Conservation (phyloP, 2,797 vertebrate genomes). For the Phrynocephalus forsythii region DNA sequence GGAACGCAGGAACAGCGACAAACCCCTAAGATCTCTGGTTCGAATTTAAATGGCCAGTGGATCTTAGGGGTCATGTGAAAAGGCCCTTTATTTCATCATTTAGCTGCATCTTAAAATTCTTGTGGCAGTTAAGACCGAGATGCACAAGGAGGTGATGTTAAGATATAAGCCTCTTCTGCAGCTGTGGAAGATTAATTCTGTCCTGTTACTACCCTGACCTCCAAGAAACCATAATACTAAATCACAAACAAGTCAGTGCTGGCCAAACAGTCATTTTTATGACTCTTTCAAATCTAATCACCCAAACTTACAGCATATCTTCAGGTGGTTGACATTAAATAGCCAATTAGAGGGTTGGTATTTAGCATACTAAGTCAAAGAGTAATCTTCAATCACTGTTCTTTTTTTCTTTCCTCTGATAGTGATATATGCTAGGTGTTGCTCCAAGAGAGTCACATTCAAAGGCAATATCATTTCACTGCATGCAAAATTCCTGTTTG, state of each 20-base stretch:
- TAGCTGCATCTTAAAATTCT: conserved; percentile 4
- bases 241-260: not conserved
- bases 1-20: too few relatives aligned
- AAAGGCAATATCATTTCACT: not conserved
- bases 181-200: conserved; percentile 27
- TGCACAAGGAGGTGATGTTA: not conserved
- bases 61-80: too few relatives aligned
- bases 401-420: not conserved
- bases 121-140: not conserved
- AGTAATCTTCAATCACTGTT: not conserved
- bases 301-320: not conserved
- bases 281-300: conserved; percentile 10
- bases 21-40: too few relatives aligned
- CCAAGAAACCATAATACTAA: conserved; percentile 17
- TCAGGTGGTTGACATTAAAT: not conserved
- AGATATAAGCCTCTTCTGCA: not conserved
- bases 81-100: conserved; percentile 9
- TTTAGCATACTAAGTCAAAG: not conserved
- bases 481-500: not conserved
- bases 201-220: conserved; percentile 26
- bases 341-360: conserved; percentile 3
- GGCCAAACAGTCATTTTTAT: conserved; percentile 14
- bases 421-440: not conserved
- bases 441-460: not conserved
- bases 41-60: too few relatives aligned